A percentile compares a stretch with the other conserved stretches of the same genome.
Evolutionary conservation across 1,140 invertebrate species (phyloP).

Genomic region (Lycorma delicatula): DNA sequence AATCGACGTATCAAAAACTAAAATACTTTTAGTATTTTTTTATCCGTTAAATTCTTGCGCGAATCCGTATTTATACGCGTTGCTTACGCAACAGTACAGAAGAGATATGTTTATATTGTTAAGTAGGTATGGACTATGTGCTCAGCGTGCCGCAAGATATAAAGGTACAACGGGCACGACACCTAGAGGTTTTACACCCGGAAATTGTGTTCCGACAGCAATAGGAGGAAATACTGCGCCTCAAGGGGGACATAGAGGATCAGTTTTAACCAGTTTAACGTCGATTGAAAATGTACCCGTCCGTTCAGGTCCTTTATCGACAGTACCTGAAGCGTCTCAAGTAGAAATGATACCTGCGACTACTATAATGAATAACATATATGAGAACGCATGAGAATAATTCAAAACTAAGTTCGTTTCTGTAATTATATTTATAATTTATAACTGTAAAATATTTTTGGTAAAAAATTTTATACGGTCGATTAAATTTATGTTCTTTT

Average conservation of each 20-base stretch:
- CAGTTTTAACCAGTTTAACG: background rate
- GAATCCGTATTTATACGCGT: slow-evolving; percentile 55
- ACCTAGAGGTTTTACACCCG: background rate
- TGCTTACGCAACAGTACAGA: slow-evolving; percentile 52
- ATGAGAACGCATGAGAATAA: no score
- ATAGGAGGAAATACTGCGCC: background rate
- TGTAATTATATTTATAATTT: no score
- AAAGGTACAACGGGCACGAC: slow-evolving; percentile 12
- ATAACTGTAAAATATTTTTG: no score
- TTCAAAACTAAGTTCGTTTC: no score
- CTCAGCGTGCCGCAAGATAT: slow-evolving; percentile 22
- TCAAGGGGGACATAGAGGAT: background rate
- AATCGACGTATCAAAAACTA: slow-evolving; percentile 41
- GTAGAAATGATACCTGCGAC: background rate
- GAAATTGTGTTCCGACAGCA: background rate
- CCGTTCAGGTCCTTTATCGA: background rate
- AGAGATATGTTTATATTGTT: slow-evolving; percentile 46
- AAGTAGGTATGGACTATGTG: slow-evolving; percentile 28
- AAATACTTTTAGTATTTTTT: slow-evolving; percentile 46
- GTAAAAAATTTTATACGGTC: no score
- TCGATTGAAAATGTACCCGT: background rate
- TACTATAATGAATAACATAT: no score
- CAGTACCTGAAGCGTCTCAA: background rate
- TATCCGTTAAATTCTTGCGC: slow-evolving; percentile 57
- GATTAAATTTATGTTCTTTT: no score